A percentile compares a stretch with the other conserved stretches of the same genome.
Conservation (phyloP, 53 echinoderm and acorn worm species). For the Holothuria scabra region DNA sequence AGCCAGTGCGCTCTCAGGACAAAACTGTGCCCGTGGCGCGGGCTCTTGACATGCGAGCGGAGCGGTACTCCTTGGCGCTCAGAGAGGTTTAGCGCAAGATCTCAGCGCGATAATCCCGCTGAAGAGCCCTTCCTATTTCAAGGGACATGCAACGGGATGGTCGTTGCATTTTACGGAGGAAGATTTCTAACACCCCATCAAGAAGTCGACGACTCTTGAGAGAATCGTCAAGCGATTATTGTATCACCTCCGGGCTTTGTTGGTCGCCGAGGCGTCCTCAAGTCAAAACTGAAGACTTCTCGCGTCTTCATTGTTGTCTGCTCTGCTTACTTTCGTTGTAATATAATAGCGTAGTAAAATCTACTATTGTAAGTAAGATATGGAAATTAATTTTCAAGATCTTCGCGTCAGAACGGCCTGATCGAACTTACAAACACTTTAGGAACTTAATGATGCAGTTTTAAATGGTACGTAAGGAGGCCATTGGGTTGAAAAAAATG, state of each 20-base stretch:
- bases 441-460: conserved; percentile 33
- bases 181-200: conserved; percentile 27
- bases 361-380: conserved; percentile 38
- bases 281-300: conserved; percentile 35
- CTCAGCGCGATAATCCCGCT: conserved; percentile 39
- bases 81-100: conserved; percentile 45
- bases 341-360: conserved; percentile 45
- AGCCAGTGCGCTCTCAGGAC: conserved; percentile 26
- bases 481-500: conserved; percentile 1
- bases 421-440: conserved; percentile 38
- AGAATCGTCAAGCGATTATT: conserved; percentile 32
- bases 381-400: conserved; percentile 39
- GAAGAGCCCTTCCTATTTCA: conserved; percentile 31
- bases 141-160: conserved; percentile 33
- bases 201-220: conserved; percentile 37
- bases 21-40: conserved; percentile 20
- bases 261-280: conserved; percentile 39
- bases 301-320: conserved; percentile 25
- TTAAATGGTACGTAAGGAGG: conserved; percentile 34
- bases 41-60: conserved; percentile 37
- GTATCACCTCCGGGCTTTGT: conserved; percentile 33
- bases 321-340: conserved; percentile 36
- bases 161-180: conserved; percentile 15
- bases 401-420: conserved; percentile 10
- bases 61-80: conserved; percentile 34